A percentile compares a stretch with the other conserved stretches of the same genome.
These are phyloP conservation scores for Trilocha varians DNA, from an alignment of 2,888 invertebrate genomes.

Conservation along the genomic window DNA sequence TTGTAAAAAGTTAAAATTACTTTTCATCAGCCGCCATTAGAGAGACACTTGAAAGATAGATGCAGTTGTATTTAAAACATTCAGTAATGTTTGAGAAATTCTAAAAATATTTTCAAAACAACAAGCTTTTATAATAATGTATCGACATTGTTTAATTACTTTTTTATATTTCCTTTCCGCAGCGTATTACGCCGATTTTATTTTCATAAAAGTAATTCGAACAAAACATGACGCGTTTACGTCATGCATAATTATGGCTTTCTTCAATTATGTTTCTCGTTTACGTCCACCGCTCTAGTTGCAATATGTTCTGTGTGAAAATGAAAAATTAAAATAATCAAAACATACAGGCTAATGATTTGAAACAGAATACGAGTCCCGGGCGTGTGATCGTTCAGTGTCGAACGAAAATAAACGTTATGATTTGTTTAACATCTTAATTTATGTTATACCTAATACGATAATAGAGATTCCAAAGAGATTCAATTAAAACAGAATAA, in stretches of 20 bases:
- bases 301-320: constrained; percentile 41
- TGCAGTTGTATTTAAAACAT: constrained; percentile 23
- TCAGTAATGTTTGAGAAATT: neutral
- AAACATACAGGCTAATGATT: constrained; percentile 56
- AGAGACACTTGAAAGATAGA: constrained; percentile 62
- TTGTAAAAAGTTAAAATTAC: constrained; percentile 38
- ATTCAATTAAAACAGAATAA: no score
- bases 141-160: constrained; percentile 10
- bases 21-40: constrained; percentile 60
- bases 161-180: constrained; percentile 21
- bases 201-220: constrained; percentile 9
- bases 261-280: constrained; percentile 15
- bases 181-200: constrained; percentile 19
- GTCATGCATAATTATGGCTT: constrained; percentile 17
- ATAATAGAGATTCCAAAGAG: no score
- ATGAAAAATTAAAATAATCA: constrained; percentile 59
- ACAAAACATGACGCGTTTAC: constrained; percentile 13
- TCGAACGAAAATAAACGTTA: constrained; percentile 59
- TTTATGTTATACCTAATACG: no score
- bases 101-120: neutral
- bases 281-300: constrained; percentile 29
- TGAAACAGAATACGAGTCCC: constrained; percentile 65
- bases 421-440: neutral
- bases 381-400: constrained; percentile 64
- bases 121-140: neutral